phyloP scores from a whole-genome alignment of 2,888 invertebrate genomes.

The Kryphioiulus occultus region DNA sequence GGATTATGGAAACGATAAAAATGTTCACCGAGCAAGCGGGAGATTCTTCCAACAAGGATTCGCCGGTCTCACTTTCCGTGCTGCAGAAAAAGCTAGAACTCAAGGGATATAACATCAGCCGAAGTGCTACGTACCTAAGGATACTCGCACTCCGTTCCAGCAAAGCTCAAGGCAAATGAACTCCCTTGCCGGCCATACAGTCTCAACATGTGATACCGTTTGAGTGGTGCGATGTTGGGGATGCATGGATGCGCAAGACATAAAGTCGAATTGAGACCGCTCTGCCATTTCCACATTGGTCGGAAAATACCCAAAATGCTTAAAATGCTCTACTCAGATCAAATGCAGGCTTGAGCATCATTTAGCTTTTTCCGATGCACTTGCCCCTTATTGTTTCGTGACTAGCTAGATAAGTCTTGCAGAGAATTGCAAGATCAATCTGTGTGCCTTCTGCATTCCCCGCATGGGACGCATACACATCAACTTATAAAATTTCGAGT shows the following conservation, averaged over 20 bases:
- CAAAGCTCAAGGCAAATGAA: neutral
- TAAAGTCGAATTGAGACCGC: neutral
- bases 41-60: neutral
- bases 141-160: neutral
- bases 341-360: too few species aligned
- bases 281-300: neutral
- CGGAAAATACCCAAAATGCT: neutral
- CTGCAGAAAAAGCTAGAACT: neutral
- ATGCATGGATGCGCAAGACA: neutral
- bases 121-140: constrained; percentile 1
- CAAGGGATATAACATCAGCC: neutral
- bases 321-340: too few species aligned
- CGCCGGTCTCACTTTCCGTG: neutral
- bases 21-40: neutral
- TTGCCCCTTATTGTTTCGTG: too few species aligned
- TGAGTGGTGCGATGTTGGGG: neutral
- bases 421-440: too few species aligned
- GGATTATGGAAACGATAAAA: neutral
- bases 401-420: too few species aligned
- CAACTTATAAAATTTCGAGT: too few species aligned
- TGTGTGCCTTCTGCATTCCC: too few species aligned
- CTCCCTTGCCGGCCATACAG: neutral
- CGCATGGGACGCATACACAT: too few species aligned
- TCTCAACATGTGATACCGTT: neutral
- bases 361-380: too few species aligned